These are phyloP conservation scores for Epinotia brunnichana DNA, from an alignment of 2,888 invertebrate genomes.

Conservation along the genomic window DNA sequence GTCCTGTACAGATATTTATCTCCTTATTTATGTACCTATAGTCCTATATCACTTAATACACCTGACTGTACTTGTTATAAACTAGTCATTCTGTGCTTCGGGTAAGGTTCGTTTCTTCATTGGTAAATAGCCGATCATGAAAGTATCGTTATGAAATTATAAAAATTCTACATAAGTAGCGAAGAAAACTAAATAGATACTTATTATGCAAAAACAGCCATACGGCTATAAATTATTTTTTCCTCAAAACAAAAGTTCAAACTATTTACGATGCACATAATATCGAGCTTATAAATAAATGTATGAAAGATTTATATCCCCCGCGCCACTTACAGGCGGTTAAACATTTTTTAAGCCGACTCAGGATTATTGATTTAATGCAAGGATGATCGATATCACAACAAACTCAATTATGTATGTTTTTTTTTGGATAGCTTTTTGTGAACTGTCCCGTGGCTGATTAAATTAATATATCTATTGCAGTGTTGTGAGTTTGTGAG, in stretches of 20 bases:
- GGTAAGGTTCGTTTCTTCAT: too few relatives aligned
- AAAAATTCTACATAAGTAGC: too few relatives aligned
- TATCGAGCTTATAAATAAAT: slow-evolving; percentile 36
- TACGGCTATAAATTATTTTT: slow-evolving; percentile 22
- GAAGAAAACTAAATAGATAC: not conserved
- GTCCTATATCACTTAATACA: too few relatives aligned
- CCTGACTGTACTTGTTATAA: too few relatives aligned
- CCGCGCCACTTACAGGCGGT: slow-evolving; percentile 21
- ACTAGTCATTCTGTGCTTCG: too few relatives aligned
- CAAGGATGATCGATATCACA: slow-evolving; percentile 24
- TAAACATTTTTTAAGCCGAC: slow-evolving; percentile 13
- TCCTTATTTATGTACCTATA: too few relatives aligned
- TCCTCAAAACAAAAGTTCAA: slow-evolving; percentile 29
- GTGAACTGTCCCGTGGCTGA: not conserved
- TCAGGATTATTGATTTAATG: slow-evolving; percentile 19
- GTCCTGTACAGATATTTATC: too few relatives aligned
- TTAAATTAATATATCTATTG: not conserved
- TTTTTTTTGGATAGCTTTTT: not conserved
- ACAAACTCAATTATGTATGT: not conserved
- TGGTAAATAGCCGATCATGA: too few relatives aligned
- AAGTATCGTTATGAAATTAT: too few relatives aligned
- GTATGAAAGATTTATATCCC: slow-evolving; percentile 33
- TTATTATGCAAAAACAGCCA: slow-evolving; percentile 11
- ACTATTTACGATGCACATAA: slow-evolving; percentile 39
- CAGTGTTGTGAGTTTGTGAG: not conserved